Evolutionary conservation across 1,140 invertebrate species (phyloP), one percentile per base, ranked within the genome.

Genomic region (Trichoplusia ni): DNA sequence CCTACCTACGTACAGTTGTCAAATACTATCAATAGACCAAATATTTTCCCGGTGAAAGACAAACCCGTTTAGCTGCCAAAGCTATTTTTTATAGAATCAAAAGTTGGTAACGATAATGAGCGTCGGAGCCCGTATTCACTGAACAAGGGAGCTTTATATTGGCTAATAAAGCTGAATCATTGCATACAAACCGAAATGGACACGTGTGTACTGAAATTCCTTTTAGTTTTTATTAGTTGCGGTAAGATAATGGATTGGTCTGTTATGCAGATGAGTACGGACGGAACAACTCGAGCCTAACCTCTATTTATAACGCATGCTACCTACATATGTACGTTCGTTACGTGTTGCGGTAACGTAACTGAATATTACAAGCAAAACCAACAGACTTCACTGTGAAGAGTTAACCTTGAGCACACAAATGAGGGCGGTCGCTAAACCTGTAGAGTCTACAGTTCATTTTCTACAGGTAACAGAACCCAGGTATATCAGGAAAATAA

Each of bases 201-300:
- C 18, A 47, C 29, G 29, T 60, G 42, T 71, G 69, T 69, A 62
- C 73, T 71, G 61, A 79, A 35, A 46, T 60, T 46, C 56, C 56
- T 60, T 60, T 60, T n/a, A 60, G 56, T 35, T 86, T 88, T 86
- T 86, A 85, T 85, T 84, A 80, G 79, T 81, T 79, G 77, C 76
- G 74, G 79, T 77, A 80, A 85, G 82, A 89, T 86, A 89, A 85
- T 85, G 78, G 79, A 84, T 75, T 58, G 79, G 74, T 79, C 82
- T 86, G 82, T 81, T 82, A 80, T 74, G 76, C 67, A 77, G 71
- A 75, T 69, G 74, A 78, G 76, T 76, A 71, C 72, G 70, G 62
- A 47, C 73, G 75, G 73, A 78, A 81, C 80, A 74, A 79, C 73
- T 77, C 79, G 66, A 82, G 71, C 69, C 77, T 77, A 77, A 79